phyloP scores from a whole-genome alignment of 2,797 vertebrate species.

The Galagoides demidoff region DNA sequence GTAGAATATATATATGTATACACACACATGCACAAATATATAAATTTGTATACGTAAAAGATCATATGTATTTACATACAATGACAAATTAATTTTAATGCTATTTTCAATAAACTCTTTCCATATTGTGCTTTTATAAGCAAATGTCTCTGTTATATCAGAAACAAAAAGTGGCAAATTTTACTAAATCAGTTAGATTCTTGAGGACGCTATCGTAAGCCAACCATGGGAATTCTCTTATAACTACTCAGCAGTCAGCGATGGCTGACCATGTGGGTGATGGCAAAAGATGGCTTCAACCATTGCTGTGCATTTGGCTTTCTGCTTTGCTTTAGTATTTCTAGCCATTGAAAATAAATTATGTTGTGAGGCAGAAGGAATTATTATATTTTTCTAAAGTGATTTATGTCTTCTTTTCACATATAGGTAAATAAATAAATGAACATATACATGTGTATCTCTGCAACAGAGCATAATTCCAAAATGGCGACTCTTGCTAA shows the following conservation, averaged over 20 bases:
- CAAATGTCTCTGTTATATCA: not conserved
- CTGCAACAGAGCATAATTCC: not conserved
- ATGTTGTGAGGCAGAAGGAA: not conserved
- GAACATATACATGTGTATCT: not conserved
- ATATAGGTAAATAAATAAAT: not conserved
- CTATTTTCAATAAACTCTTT: not conserved
- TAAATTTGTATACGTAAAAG: not conserved
- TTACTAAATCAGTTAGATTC: not conserved
- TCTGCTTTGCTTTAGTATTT: not conserved
- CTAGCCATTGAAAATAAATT: slow-evolving; percentile 33
- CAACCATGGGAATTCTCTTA: not conserved
- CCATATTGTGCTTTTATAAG: not conserved
- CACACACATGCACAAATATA: not conserved
- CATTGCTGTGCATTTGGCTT: not conserved
- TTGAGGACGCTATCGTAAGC: not conserved
- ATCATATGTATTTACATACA: not conserved
- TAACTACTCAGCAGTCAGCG: not conserved
- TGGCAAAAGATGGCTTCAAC: not conserved
- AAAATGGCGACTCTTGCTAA: not conserved
- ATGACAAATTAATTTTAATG: not conserved
- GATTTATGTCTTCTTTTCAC: not conserved
- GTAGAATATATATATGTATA: not conserved
- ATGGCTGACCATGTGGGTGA: not conserved
- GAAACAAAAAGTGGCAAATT: not conserved
- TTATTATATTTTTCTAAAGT: not conserved